phyloP scores from a whole-genome alignment of 2,888 invertebrate species.

The Beris morrisii region DNA sequence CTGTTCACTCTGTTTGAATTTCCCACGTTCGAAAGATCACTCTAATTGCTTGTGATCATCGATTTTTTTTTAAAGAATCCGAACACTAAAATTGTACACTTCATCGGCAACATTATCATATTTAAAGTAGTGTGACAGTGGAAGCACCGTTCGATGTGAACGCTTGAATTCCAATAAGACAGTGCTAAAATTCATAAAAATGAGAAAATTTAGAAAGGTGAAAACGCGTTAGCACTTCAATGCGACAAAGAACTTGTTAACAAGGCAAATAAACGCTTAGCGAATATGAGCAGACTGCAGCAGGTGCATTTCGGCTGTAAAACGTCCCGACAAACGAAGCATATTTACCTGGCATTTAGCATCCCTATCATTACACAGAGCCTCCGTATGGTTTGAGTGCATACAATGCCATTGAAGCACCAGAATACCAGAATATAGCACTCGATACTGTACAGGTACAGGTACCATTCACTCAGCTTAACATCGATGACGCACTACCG shows the following conservation, averaged over 20 bases:
- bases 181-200: constrained; percentile 32
- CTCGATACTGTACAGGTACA: background rate
- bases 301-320: constrained; percentile 2
- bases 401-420: too few relatives aligned
- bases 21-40: constrained; percentile 23
- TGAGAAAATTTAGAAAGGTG: constrained; percentile 31
- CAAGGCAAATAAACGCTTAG: constrained; percentile 14
- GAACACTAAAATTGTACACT: constrained; percentile 6
- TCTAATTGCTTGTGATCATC: constrained; percentile 30
- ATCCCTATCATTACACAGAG: constrained; percentile 3
- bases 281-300: background rate
- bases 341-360: constrained; percentile 25
- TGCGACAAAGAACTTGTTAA: constrained; percentile 29
- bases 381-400: too few relatives aligned
- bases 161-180: constrained; percentile 21
- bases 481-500: constrained; percentile 9
- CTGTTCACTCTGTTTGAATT: constrained; percentile 11
- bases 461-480: constrained; percentile 15
- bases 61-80: background rate
- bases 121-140: constrained; percentile 9
- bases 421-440: too few relatives aligned
- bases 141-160: constrained; percentile 12
- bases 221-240: constrained; percentile 6
- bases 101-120: constrained; percentile 21
- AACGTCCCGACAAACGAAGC: constrained; percentile 13